phyloP scores from a whole-genome alignment of 2,888 invertebrate genomes.

The Poecilobothrus nobilitatus region DNA sequence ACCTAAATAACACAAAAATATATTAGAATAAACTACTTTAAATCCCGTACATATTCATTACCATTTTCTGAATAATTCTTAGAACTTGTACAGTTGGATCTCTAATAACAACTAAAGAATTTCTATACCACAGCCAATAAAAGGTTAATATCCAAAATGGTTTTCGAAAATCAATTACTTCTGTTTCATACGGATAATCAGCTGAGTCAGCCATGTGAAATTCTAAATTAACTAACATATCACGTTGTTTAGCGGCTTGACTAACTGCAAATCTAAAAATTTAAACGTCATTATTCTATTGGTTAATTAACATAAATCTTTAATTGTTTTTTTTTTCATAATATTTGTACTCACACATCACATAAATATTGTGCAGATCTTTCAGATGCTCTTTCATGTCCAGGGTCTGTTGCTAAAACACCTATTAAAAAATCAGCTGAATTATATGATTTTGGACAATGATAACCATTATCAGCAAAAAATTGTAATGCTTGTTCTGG shows the following conservation, averaged over 20 bases:
- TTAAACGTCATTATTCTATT: no score
- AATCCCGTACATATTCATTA: conserved; percentile 41
- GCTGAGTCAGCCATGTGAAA: conserved; percentile 54
- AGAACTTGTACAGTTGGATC: conserved; percentile 73
- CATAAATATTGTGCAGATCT: conserved; percentile 64
- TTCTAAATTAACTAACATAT: conserved; percentile 64
- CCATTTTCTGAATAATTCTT: conserved; percentile 73
- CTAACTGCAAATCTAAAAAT: conserved; percentile 52
- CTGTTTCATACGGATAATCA: conserved; percentile 42
- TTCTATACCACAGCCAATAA: conserved; percentile 66
- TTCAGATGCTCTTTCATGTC: conserved; percentile 62
- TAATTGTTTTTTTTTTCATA: no score
- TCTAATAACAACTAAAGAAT: conserved; percentile 61
- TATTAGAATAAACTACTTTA: no score
- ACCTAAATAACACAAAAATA: conserved; percentile 40
- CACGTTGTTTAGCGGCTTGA: conserved; percentile 65
- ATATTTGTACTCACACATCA: conserved; percentile 48
- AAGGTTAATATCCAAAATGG: conserved; percentile 65
- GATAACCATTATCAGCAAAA: conserved; percentile 67
- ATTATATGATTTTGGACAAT: conserved; percentile 74
- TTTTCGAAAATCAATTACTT: conserved; percentile 44
- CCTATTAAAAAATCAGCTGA: conserved; percentile 86
- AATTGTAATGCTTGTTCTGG: conserved; percentile 56
- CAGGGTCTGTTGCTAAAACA: conserved; percentile 69
- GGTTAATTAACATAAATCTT: no score